Percentiles rank a stretch among this genome's conserved stretches.
These are phyloP conservation scores for Anser brachyrhynchus DNA, from an alignment of 2,113 vertebrate genomes.

Conservation along the genomic window DNA sequence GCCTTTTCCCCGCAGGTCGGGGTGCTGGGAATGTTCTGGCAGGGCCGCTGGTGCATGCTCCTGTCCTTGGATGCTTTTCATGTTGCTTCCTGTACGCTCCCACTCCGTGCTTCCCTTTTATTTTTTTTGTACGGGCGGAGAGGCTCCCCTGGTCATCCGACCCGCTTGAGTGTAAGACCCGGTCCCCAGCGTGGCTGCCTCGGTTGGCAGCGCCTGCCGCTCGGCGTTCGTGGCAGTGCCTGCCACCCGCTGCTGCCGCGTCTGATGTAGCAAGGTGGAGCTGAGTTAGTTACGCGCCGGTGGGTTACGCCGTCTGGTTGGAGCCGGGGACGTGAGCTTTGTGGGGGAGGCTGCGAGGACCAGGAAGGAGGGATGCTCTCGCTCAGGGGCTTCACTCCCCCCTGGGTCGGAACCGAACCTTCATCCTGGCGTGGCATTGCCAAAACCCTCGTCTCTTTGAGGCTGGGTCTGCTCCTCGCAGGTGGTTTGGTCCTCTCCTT, in stretches of 20 bases:
- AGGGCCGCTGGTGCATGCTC: not conserved
- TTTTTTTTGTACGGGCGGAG: not conserved
- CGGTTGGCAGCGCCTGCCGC: not conserved
- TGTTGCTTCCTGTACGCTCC: not conserved
- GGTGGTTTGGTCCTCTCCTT: not conserved
- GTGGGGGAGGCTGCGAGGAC: not conserved
- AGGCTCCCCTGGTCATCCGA: not conserved
- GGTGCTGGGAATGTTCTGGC: not conserved
- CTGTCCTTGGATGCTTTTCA: not conserved
- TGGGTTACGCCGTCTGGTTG: not conserved
- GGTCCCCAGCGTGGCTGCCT: not conserved
- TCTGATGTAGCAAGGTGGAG: not conserved
- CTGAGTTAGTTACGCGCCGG: not conserved
- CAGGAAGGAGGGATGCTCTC: not conserved
- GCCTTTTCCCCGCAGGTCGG: not conserved
- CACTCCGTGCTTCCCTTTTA: not conserved
- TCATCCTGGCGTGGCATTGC: not conserved
- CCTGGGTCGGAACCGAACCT: not conserved
- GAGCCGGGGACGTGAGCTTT: not conserved
- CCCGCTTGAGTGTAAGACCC: not conserved
- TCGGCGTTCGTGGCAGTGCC: not conserved
- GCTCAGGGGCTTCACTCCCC: rapidly evolving
- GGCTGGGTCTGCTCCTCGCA: not conserved
- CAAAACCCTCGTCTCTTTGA: not conserved
- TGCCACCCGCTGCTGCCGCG: not conserved